Base-by-base conservation (phyloP, 2,888 invertebrate genomes). In the Clusia tigrina region DNA sequence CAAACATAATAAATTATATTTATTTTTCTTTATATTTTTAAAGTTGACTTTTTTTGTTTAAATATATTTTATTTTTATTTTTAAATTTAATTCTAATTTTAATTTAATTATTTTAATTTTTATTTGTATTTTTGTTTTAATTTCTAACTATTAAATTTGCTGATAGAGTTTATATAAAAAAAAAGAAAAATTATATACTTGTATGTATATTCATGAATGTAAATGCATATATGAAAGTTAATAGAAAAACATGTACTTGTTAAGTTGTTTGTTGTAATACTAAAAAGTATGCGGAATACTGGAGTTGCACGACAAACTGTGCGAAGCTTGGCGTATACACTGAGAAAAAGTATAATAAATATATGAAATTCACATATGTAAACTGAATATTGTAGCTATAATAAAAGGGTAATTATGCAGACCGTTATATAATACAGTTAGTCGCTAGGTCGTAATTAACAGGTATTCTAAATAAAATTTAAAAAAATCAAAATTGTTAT, bases 391-490 rank as follows among this genome's bases (percentile, higher is more conserved):
- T 57, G 57, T 62, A 62, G 62, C 22, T 23, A 57, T 20, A 48
- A 48, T 48, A 20, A 22, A 57, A 42, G 42, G 9, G 52, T 53
- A 52, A 53, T 53, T 51, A 46, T 57, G 48, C 62, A 57, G 57
- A 53, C 38, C 18, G 61, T 61, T 60, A 60, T 60, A 32, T 26
- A 74, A 74, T 73, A 70, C 73, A 71, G 70, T 71, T 76, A 76
- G 77, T 68, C 72, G 65, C 68, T 76, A 76, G 76, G 67, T 67
- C 68, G 65, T 76, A 74, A 68, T 71, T 64, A 69, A 73, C 76
- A 77, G 73, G 75, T 77, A 77, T 77, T 76, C 74, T 70, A 70
- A 76, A 76, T 77, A 77, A 77, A 76, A 67, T 69, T 72, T 63
- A 71, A 75, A 71, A 74, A 67, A 73, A n/a, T n/a, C n/a, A n/a